These are phyloP conservation scores for Micrastur ruficollis DNA, from an alignment of 2,797 vertebrate species.

Conservation along the genomic window DNA sequence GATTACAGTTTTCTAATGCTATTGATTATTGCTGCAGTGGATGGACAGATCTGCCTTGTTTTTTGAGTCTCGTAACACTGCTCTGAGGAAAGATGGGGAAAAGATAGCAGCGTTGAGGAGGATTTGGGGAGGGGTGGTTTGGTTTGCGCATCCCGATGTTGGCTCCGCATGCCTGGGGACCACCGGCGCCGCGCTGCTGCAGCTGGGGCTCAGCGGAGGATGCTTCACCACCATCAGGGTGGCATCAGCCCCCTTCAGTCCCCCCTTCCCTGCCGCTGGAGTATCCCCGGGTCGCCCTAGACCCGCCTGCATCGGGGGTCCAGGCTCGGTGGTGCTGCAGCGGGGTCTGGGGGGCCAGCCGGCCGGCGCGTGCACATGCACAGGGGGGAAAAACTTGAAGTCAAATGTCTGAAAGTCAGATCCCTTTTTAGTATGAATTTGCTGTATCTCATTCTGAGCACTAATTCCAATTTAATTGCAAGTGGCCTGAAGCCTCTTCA, in stretches of 20 bases:
- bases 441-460: conserved; percentile 86
- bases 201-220: not conserved
- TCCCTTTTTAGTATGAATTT: conserved; percentile 86
- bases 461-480: conserved; percentile 99
- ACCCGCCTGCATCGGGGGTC: rapidly evolving
- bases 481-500: conserved; percentile 99
- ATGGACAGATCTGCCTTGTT: not conserved
- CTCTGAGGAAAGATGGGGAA: not conserved
- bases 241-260: not conserved
- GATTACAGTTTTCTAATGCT: not conserved
- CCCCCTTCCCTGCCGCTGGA: not conserved
- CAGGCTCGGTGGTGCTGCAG: not conserved
- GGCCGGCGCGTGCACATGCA: not conserved
- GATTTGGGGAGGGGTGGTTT: not conserved
- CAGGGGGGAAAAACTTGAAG: conserved; percentile 68
- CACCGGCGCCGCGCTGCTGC: not conserved
- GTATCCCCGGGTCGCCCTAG: not conserved
- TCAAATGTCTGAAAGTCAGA: conserved; percentile 88
- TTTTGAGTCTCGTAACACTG: rapidly evolving
- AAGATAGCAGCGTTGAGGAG: not conserved
- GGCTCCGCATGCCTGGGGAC: rapidly evolving
- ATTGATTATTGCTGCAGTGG: not conserved
- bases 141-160: rapidly evolving
- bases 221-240: not conserved
- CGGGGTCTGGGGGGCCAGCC: rapidly evolving